These are phyloP conservation scores for Agapornis roseicollis DNA, from an alignment of 2,113 vertebrate genomes.

Conservation along the genomic window DNA sequence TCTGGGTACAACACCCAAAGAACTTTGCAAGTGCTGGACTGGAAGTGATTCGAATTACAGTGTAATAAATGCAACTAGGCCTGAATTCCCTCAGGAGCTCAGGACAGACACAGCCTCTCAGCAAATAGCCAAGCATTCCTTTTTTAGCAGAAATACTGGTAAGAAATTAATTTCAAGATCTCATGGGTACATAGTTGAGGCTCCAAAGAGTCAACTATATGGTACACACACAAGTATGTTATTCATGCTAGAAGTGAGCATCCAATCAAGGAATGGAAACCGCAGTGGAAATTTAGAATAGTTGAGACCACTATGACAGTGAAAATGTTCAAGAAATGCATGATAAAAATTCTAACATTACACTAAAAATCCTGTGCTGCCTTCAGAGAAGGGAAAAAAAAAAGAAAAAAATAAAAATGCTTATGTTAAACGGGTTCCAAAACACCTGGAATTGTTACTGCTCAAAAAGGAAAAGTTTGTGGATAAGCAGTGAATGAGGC, in stretches of 20 bases:
- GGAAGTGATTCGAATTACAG: not conserved
- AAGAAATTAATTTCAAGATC: slow-evolving; percentile 35
- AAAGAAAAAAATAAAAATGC: not conserved
- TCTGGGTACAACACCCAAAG: not conserved
- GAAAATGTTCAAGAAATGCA: slow-evolving; percentile 50
- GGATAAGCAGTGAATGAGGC: not conserved
- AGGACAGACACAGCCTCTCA: not conserved
- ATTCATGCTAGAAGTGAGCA: slow-evolving; percentile 51
- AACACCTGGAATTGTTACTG: not conserved
- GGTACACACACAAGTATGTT: slow-evolving; percentile 41
- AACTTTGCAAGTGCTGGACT: not conserved
- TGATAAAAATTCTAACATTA: not conserved
- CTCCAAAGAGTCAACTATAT: not conserved
- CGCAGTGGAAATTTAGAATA: slow-evolving; percentile 53
- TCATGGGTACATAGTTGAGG: slow-evolving; percentile 37
- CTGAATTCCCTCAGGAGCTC: not conserved
- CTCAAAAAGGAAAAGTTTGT: not conserved
- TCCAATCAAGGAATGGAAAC: slow-evolving; percentile 63
- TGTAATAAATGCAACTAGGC: not conserved
- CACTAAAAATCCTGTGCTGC: not conserved
- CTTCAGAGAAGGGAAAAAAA: not conserved
- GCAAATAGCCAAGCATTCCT: slow-evolving; percentile 32
- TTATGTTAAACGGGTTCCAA: not conserved
- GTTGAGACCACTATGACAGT: not conserved
- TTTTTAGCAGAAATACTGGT: slow-evolving; percentile 40